These are phyloP conservation scores for Amphiura filiformis DNA, from an alignment of 35 echinoderm and acorn worm genomes.

Conservation along the genomic window DNA sequence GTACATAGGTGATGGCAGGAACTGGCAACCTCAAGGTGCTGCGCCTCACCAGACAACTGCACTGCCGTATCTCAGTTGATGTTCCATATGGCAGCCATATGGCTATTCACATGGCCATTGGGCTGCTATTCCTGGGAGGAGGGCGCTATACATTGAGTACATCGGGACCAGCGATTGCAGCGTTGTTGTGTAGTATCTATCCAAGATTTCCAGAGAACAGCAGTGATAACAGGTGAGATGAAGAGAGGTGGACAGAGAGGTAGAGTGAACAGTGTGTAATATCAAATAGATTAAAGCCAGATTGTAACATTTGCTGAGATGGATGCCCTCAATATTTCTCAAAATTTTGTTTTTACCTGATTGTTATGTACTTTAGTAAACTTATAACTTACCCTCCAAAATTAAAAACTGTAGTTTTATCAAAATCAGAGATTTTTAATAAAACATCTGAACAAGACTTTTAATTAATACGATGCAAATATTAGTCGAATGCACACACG, in stretches of 20 bases:
- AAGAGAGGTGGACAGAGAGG: constrained; percentile 59
- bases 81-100: constrained; percentile 91
- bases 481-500: no score
- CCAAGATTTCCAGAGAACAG: constrained; percentile 90
- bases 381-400: no score
- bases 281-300: no score
- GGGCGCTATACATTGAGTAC: constrained; percentile 85
- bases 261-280: no score
- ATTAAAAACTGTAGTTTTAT: no score
- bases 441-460: no score
- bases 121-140: constrained; percentile 90
- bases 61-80: constrained; percentile 42
- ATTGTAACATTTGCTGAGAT: no score
- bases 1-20: constrained; percentile 94
- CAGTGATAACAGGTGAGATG: constrained; percentile 94
- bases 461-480: no score
- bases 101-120: constrained; percentile 85
- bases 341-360: no score
- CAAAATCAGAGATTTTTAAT: no score
- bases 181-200: constrained; percentile 78
- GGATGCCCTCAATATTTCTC: no score
- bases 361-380: no score
- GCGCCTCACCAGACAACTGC: constrained; percentile 58
- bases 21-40: constrained; percentile 77
- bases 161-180: constrained; percentile 60